Evolutionary conservation across 2,888 invertebrate genomes (phyloP), one percentile per base, ranked within the genome.

Genomic region (Epinotia demarniana): DNA sequence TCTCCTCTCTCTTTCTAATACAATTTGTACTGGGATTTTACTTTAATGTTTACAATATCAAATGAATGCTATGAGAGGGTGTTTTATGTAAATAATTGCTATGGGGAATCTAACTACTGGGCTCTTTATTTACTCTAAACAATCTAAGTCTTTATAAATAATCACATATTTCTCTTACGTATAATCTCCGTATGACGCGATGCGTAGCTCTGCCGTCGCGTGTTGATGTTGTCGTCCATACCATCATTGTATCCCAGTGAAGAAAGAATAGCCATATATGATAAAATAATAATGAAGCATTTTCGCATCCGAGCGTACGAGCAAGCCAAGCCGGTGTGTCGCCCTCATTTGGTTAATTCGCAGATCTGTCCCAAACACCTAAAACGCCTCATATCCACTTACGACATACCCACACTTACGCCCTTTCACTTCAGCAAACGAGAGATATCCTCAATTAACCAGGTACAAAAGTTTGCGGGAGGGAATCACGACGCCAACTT

Each of bases 311-410:
- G 79, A 80, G 73, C 79, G 81, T 81, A 80, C 81, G 79, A 76
- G 77, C 77, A 64, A 55, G 57, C 68, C 68, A 68, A 80, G 79
- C 80, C 80, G 72, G 81, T 83, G 82, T 86, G 86, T 86, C 86
- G 87, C 84, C 87, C 90, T 92, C 92, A 92, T 93, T 93, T 92
- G 92, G 90, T 91, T 92, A 92, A 93, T 92, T 89, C 92, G 81
- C 74, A 66, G 75, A 69, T 69, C 69, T 69, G 16, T 11, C 58
- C n/a, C 16, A 19, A 69, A 60, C 18, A 11, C 11, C 19, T 11
- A 33, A 23, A 69, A 46, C 19, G 69, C 0, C 58, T n/a, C 46
- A 60, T 11, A 5, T 3, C 58, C 58, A 23, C 5, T 43, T 16
- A 60, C 16, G n/a, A 2, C 46, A 4, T 13, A 33, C 5, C 6